These are phyloP conservation scores for Tridacna gigas DNA, from an alignment of 2,888 invertebrate genomes.

Conservation along the genomic window DNA sequence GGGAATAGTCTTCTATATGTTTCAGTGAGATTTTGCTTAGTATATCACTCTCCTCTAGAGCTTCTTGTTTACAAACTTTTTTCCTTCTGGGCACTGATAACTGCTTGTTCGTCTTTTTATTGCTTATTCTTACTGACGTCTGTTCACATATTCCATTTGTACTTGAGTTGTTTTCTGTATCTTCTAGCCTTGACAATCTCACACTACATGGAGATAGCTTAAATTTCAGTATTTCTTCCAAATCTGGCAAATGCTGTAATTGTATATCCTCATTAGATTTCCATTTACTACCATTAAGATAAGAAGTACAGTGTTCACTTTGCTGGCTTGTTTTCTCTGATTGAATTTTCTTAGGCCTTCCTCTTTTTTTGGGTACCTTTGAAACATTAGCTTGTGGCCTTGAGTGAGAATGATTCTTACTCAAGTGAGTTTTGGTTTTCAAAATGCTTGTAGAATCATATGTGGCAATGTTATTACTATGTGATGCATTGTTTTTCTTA, in stretches of 20 bases:
- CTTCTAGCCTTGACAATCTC: slow-evolving; percentile 3
- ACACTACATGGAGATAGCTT: slow-evolving; percentile 16
- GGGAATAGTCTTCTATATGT: neutral
- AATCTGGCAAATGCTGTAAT: no score
- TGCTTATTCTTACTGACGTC: neutral
- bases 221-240: no score
- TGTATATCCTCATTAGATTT: no score
- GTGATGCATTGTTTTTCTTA: neutral
- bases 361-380: neutral
- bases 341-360: neutral
- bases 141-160: neutral
- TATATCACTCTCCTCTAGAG: neutral
- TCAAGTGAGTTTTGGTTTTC: slow-evolving; percentile 40
- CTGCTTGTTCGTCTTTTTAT: neutral
- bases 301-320: neutral
- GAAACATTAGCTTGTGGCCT: neutral
- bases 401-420: neutral
- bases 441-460: slow-evolving; percentile 37
- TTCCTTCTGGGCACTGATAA: no score
- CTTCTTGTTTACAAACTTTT: neutral
- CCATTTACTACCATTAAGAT: no score
- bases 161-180: neutral
- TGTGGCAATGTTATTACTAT: slow-evolving; percentile 20
- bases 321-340: neutral
- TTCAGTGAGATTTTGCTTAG: neutral